A percentile compares a stretch with the other conserved stretches of the same genome.
phyloP scores from a whole-genome alignment of 2,113 vertebrate genomes.

The Strix uralensis region DNA sequence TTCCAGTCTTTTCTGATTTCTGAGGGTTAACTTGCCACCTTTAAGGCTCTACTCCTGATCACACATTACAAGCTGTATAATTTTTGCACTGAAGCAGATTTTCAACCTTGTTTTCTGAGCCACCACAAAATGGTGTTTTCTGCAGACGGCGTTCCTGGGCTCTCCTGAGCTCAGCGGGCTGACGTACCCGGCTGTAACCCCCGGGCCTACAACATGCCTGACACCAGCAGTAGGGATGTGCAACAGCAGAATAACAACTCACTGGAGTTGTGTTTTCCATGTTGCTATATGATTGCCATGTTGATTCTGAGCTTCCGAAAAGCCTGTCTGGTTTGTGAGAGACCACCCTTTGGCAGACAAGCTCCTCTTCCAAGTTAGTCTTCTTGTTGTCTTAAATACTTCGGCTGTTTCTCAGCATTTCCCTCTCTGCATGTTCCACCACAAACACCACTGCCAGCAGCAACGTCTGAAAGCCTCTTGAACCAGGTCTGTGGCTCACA shows the following conservation, averaged over 20 bases:
- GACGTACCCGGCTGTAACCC: not conserved
- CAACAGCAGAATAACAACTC: not conserved
- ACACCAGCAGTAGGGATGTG: not conserved
- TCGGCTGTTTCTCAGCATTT: not conserved
- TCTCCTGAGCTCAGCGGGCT: accelerated
- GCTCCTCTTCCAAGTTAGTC: not conserved
- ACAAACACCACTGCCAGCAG: not conserved
- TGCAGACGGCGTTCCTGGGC: accelerated
- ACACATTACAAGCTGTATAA: accelerated
- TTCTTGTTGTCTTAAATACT: not conserved
- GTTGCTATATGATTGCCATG: accelerated
- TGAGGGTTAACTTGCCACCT: not conserved
- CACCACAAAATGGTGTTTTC: not conserved
- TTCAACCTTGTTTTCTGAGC: not conserved
- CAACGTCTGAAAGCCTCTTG: not conserved
- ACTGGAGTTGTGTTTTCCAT: not conserved
- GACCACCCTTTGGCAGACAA: not conserved
- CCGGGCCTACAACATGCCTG: not conserved
- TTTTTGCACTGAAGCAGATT: not conserved
- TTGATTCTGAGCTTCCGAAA: not conserved
- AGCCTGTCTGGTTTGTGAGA: not conserved
- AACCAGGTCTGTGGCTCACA: not conserved
- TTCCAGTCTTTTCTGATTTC: not conserved
- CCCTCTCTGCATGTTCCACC: accelerated
- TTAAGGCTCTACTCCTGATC: not conserved